Conservation (phyloP, 1,140 invertebrate genomes). For the Lutraria rhynchaena region DNA sequence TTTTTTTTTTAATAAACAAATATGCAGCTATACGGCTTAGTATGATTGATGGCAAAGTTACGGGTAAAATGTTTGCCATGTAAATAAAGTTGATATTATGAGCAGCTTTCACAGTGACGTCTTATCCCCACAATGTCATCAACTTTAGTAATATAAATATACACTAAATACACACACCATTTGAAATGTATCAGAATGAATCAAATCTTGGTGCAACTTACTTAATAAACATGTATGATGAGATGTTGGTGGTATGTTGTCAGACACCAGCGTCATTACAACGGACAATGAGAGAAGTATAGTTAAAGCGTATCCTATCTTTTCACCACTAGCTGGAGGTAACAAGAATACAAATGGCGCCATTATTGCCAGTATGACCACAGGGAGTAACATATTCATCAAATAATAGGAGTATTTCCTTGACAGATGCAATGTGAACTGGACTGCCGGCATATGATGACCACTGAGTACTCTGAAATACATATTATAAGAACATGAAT, state of each 20-base stretch:
- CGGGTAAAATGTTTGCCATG: too few species aligned
- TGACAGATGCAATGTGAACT: conserved; percentile 5
- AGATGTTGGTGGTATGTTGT: conserved; percentile 39
- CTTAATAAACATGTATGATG: conserved; percentile 24
- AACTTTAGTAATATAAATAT: too few species aligned
- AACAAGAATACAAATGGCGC: conserved; percentile 49
- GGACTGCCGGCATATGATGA: conserved; percentile 9
- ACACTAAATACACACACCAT: too few species aligned
- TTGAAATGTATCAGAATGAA: too few species aligned
- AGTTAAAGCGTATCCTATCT: conserved; percentile 49
- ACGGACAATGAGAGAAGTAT: conserved; percentile 49
- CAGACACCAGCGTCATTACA: conserved; percentile 34
- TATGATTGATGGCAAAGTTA: too few species aligned
- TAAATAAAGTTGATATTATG: too few species aligned
- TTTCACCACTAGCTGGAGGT: conserved; percentile 48
- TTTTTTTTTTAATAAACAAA: too few species aligned
- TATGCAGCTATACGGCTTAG: too few species aligned
- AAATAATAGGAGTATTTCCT: conserved; percentile 29
- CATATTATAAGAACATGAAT: background rate
- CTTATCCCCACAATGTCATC: too few species aligned
- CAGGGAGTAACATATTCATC: conserved; percentile 50
- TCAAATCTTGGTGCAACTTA: too few species aligned
- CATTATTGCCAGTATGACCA: conserved; percentile 36
- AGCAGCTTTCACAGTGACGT: too few species aligned
- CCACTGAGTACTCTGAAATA: conserved; percentile 15